phyloP scores from a whole-genome alignment of 1,140 invertebrate species.

The Zophobas morio region DNA sequence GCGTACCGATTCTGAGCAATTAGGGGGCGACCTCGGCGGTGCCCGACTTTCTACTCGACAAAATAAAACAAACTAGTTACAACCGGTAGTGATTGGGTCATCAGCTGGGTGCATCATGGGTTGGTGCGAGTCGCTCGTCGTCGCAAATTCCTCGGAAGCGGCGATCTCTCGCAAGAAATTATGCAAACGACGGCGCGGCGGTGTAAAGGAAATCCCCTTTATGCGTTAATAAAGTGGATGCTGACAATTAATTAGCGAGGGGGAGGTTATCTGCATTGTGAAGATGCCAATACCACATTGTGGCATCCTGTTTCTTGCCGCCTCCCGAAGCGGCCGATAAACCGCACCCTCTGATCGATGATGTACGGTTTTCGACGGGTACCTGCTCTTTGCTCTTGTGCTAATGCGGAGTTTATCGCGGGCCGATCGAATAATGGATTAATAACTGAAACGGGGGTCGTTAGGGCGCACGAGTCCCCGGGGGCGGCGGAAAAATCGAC shows the following conservation, averaged over 20 bases:
- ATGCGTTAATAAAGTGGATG: slow-evolving; percentile 7
- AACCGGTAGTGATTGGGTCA: no score
- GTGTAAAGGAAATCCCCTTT: slow-evolving; percentile 9
- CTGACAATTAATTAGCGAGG: slow-evolving; percentile 24
- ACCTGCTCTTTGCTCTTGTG: slow-evolving; percentile 4
- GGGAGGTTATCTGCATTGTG: slow-evolving; percentile 10
- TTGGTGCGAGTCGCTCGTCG: background rate
- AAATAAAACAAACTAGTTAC: no score
- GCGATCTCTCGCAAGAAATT: slow-evolving; percentile 12
- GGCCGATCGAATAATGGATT: background rate
- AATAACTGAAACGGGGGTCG: no score
- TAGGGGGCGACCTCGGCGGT: no score
- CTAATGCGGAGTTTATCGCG: no score
- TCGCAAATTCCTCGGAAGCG: background rate
- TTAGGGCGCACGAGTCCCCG: no score
- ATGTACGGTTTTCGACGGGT: slow-evolving; percentile 12
- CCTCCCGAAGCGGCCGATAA: background rate
- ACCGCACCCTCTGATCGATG: slow-evolving; percentile 33
- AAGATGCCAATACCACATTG: slow-evolving; percentile 29
- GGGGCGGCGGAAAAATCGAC: no score
- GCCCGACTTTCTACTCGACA: no score
- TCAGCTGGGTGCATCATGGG: no score
- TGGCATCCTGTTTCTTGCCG: slow-evolving; percentile 36
- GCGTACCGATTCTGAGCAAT: background rate
- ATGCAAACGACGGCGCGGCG: background rate